Evolutionary conservation across 2,888 invertebrate species (phyloP).

Genomic region (Parasteatoda lunata): DNA sequence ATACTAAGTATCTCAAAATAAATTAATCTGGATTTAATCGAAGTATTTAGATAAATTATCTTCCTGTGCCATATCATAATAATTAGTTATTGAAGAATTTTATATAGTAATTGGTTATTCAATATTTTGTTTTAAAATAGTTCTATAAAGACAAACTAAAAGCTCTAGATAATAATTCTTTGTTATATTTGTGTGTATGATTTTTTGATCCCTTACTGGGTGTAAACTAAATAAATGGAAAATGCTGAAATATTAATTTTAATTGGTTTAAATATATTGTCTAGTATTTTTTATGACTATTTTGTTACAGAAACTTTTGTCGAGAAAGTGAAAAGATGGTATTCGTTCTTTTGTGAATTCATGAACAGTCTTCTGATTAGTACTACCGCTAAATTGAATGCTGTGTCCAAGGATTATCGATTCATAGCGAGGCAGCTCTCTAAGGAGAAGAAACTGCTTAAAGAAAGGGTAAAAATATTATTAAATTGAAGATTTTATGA

Average conservation of each 20-base stretch:
- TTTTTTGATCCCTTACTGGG: no score
- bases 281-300: constrained; percentile 11
- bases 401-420: constrained; percentile 93
- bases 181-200: no score
- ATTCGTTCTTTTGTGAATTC: constrained; percentile 79
- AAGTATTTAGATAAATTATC: no score
- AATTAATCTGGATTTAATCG: no score
- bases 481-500: background rate
- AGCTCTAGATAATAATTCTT: no score
- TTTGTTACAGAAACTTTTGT: constrained; percentile 64
- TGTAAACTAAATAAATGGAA: no score
- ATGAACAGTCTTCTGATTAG: constrained; percentile 87
- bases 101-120: no score
- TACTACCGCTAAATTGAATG: constrained; percentile 86
- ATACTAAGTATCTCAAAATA: no score
- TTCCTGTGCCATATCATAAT: no score
- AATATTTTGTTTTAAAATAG: no score
- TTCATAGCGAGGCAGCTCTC: constrained; percentile 92
- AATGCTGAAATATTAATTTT: background rate
- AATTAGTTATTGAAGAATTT: no score
- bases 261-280: background rate
- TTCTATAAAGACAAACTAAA: no score
- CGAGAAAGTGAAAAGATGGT: constrained; percentile 65
- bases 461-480: constrained; percentile 73
- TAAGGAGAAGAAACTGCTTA: constrained; percentile 89